Evolutionary conservation across 2,888 invertebrate genomes (phyloP).

Genomic region (Sabatieria punctata): DNA sequence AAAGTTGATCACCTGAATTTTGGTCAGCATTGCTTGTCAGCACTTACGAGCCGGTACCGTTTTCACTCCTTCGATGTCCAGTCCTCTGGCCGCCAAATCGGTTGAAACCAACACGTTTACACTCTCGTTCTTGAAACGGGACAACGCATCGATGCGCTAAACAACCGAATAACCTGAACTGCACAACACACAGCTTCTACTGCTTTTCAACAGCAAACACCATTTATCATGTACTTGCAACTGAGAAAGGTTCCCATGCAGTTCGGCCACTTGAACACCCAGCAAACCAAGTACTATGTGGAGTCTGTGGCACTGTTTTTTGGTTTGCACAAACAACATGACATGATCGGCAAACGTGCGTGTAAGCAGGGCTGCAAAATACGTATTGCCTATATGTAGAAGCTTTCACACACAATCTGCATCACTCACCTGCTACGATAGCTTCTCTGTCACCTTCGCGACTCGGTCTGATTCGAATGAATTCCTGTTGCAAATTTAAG

Average conservation of each 20-base stretch:
- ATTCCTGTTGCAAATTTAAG: constrained; percentile 84
- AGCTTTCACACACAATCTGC: neutral
- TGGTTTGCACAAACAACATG: constrained; percentile 91
- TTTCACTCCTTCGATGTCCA: constrained; percentile 90
- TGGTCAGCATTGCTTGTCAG: constrained; percentile 4
- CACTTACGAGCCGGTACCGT: constrained; percentile 44
- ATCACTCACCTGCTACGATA: constrained; percentile 39
- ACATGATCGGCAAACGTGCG: constrained; percentile 75
- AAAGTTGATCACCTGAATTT: constrained; percentile 60
- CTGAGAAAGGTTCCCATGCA: constrained; percentile 91
- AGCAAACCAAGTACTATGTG: constrained; percentile 76
- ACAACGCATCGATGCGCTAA: constrained; percentile 66
- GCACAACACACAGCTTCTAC: constrained; percentile 2
- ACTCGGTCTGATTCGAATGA: constrained; percentile 45
- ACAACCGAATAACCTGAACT: constrained; percentile 4
- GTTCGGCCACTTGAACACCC: constrained; percentile 68
- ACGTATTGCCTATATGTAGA: neutral
- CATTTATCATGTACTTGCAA: constrained; percentile 46
- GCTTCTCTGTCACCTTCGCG: constrained; percentile 75
- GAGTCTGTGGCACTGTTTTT: constrained; percentile 78
- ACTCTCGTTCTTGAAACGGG: constrained; percentile 63
- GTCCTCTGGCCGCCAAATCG: constrained; percentile 77
- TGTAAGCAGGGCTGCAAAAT: constrained; percentile 48
- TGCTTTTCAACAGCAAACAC: neutral
- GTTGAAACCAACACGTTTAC: constrained; percentile 62